Evolutionary conservation across 2,113 vertebrate genomes (phyloP), one percentile per base, ranked within the genome.

Genomic region (Phoenicopterus ruber): DNA sequence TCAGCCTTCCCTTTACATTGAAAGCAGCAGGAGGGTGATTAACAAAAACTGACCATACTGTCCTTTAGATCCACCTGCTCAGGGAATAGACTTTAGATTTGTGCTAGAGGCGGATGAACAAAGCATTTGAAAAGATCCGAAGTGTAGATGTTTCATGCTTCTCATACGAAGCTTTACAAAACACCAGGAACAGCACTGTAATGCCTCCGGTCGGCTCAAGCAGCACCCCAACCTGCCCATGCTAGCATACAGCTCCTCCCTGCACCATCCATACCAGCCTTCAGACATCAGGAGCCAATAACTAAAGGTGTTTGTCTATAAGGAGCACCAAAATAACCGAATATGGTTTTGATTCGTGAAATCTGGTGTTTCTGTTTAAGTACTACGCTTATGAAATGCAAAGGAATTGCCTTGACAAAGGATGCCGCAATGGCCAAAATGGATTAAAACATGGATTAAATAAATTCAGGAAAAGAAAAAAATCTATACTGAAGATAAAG

Each of bases 191-290:
- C 2, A 5, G 12, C 16, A 18, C 3, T 1, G 1, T 42, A 44
- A 17, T 52, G 16, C 10, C n/a, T 42, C 9, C 42, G 31, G 17
- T 52, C 0, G 1, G 28, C 8, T 19, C 0, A 3, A 80, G 31
- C 10, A 55, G 21, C 34, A 25, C 19, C 13, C 6, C 0, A 3
- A 24, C 19, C 17, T 50, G 21, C 28, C 26, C 0, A 0, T 50
- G 52, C 25, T 62, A 29, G 10, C 1, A 2, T 10, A 13, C 22
- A 42, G 7, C 16, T 67, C 11, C 17, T 79, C 38, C 24, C 66
- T 46, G 22, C 19, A 17, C 13, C 24, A 38, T 21, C 36, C 19
- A 2, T 11, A 19, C 7, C 3, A 4, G 11, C 28, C 4, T 40
- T 40, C 49, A 19, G n/a, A 38, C 28, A 55, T 15, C 44, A 28